Evolutionary conservation across 2,113 vertebrate species (phyloP).

Genomic region (Ariopsis seemanni): DNA sequence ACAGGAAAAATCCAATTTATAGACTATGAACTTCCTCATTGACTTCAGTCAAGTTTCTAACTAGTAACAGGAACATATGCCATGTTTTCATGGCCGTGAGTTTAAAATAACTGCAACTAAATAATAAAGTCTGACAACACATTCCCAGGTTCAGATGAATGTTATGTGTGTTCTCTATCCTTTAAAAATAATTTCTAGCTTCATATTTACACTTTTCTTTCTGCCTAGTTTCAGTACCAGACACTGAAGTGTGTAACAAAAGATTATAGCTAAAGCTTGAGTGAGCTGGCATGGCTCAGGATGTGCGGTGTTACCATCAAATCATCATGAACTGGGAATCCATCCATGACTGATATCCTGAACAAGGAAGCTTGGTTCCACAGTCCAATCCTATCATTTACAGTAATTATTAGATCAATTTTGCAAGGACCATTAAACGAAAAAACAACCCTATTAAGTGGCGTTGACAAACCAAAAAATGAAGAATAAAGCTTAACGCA

Average conservation of each 20-base stretch:
- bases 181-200: neutral
- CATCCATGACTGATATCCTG: conserved; percentile 10
- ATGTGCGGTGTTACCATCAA: neutral
- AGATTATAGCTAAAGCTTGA: neutral
- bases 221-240: neutral
- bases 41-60: conserved; percentile 31
- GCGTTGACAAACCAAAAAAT: conserved; percentile 34
- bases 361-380: conserved; percentile 9
- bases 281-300: neutral
- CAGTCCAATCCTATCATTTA: conserved; percentile 39
- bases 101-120: neutral
- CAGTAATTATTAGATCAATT: conserved; percentile 50
- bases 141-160: neutral
- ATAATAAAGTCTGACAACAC: neutral
- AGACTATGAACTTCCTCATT: conserved; percentile 21
- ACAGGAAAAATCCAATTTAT: conserved; percentile 35
- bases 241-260: neutral
- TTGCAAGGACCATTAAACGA: conserved; percentile 47
- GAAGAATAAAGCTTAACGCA: conserved; percentile 50
- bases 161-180: neutral
- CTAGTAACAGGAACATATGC: conserved; percentile 20
- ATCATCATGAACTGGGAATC: neutral
- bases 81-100: neutral
- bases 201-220: neutral
- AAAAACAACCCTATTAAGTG: conserved; percentile 45